A percentile compares a stretch with the other conserved stretches of the same genome.
Evolutionary conservation across 1,140 invertebrate species (phyloP).

Genomic region (Lethrus apterus): DNA sequence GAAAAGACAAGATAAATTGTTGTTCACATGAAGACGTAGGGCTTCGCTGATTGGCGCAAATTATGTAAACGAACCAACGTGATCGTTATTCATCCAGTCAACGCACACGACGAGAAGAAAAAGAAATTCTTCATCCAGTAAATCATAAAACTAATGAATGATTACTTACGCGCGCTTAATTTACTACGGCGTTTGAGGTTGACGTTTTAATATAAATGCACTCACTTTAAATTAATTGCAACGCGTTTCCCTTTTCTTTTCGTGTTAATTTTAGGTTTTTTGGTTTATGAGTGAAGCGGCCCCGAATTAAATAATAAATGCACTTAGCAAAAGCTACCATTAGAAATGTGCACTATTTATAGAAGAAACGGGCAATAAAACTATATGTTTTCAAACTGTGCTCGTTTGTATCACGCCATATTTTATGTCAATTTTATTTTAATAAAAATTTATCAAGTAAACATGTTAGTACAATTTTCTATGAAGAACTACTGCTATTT

Average conservation of each 20-base stretch:
- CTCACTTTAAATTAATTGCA: slow-evolving; percentile 20
- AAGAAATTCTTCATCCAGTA: slow-evolving; percentile 14
- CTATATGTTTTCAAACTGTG: no score
- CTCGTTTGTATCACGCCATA: no score
- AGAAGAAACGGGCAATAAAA: no score
- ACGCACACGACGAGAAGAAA: slow-evolving; percentile 15
- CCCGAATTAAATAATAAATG: no score
- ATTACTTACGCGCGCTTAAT: slow-evolving; percentile 24
- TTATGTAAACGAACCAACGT: slow-evolving; percentile 30
- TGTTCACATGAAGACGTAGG: slow-evolving; percentile 27
- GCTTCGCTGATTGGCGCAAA: slow-evolving; percentile 33
- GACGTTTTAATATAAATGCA: slow-evolving; percentile 29
- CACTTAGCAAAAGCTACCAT: no score
- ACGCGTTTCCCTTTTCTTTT: slow-evolving; percentile 22
- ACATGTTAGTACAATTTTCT: no score
- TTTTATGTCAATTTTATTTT: no score
- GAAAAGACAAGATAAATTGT: slow-evolving; percentile 31
- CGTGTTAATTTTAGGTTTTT: no score
- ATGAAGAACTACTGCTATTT: no score
- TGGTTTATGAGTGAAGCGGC: no score
- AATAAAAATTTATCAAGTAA: no score
- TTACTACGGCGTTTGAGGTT: slow-evolving; percentile 26
- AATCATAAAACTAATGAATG: slow-evolving; percentile 30
- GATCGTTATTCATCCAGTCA: slow-evolving; percentile 27
- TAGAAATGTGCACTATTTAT: no score